Evolutionary conservation across 2,113 vertebrate species (phyloP).

Genomic region (Thunnus maccoyii): DNA sequence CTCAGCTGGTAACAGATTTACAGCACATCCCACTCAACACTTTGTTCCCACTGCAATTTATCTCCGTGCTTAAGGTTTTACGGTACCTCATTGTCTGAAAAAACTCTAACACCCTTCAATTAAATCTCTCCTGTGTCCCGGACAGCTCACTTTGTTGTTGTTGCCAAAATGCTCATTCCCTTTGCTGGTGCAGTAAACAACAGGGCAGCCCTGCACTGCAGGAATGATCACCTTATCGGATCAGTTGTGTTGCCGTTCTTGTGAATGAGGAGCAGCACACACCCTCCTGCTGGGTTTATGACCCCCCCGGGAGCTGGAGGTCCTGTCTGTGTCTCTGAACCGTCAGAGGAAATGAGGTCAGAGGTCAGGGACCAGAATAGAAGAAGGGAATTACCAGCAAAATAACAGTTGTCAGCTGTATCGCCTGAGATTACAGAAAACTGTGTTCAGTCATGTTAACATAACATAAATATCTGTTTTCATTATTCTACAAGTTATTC

Average conservation of each 20-base stretch:
- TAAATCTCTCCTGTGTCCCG: conserved; percentile 52
- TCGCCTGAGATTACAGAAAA: neutral
- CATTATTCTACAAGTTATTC: neutral
- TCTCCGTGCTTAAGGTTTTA: conserved; percentile 74
- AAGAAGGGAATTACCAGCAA: conserved; percentile 1
- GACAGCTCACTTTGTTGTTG: conserved; percentile 67
- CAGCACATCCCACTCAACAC: conserved; percentile 67
- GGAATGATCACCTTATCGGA: conserved; percentile 46
- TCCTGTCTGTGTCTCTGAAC: conserved; percentile 51
- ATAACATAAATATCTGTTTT: neutral
- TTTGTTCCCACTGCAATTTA: conserved; percentile 73
- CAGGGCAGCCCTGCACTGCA: conserved; percentile 32
- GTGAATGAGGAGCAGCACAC: conserved; percentile 35
- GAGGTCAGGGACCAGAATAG: conserved; percentile 52
- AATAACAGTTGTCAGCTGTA: neutral
- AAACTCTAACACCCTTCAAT: conserved; percentile 65
- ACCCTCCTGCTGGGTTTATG: conserved; percentile 76
- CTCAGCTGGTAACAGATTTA: conserved; percentile 75
- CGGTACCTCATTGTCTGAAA: conserved; percentile 62
- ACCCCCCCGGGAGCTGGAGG: conserved; percentile 41
- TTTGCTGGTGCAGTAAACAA: conserved; percentile 61
- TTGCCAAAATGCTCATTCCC: conserved; percentile 60
- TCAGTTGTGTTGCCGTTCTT: conserved; percentile 62
- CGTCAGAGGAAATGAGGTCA: conserved; percentile 48
- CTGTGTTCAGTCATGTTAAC: neutral